phyloP scores from a whole-genome alignment of 2,888 invertebrate genomes.

The Drosophila subsilvestris region DNA sequence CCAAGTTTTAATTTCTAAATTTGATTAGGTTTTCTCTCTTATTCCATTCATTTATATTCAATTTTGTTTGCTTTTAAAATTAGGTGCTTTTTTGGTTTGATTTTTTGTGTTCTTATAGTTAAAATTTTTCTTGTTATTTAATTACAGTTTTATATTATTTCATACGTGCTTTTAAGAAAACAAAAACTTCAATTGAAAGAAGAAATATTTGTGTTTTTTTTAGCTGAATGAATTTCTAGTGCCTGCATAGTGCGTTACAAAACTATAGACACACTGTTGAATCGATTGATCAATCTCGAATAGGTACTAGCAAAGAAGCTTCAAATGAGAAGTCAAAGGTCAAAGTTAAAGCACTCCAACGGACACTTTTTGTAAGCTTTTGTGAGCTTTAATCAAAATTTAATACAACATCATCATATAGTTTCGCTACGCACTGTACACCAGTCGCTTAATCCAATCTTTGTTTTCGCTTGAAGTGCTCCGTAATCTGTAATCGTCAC shows the following conservation, averaged over 20 bases:
- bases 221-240: slow-evolving; percentile 1
- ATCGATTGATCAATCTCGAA: neutral
- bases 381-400: no score
- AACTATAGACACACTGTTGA: neutral
- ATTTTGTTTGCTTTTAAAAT: slow-evolving; percentile 29
- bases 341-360: no score
- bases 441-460: neutral
- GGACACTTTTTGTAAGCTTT: neutral
- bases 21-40: slow-evolving; percentile 43
- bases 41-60: neutral
- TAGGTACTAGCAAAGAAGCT: no score
- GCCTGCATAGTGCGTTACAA: slow-evolving; percentile 14
- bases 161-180: slow-evolving; percentile 21
- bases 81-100: slow-evolving; percentile 46
- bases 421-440: slow-evolving; percentile 29
- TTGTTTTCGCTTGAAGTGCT: slow-evolving; percentile 3
- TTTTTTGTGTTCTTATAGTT: slow-evolving; percentile 16
- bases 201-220: slow-evolving; percentile 9
- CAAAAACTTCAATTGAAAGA: slow-evolving; percentile 7
- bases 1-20: slow-evolving; percentile 68
- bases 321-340: no score
- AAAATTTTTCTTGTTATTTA: slow-evolving; percentile 14
- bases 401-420: neutral
- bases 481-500: neutral
- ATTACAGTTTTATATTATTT: slow-evolving; percentile 30